Base-by-base conservation (phyloP, 1,140 invertebrate species). In the Drosophila willistoni region DNA sequence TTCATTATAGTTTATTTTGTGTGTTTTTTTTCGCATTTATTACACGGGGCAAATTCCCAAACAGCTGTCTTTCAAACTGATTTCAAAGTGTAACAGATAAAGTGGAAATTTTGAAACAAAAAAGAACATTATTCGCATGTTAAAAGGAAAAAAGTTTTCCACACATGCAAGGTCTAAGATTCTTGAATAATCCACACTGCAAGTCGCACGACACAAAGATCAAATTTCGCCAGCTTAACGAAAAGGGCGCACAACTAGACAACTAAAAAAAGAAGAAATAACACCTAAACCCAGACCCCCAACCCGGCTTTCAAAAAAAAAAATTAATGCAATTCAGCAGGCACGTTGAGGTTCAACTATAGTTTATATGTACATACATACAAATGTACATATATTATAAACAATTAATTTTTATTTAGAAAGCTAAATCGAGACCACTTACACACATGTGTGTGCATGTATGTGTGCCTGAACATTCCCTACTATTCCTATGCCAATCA, bases 381-480 rank as follows among this genome's bases (percentile, higher is more conserved):
- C 54, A 44, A 29, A 65, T 22, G 17, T 19, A 79, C 71, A 86
- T 85, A 79, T 73, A 86, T 85, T 86, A 73, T 87, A 87, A 83
- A 83, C 83, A 87, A 87, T 87, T 89, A 69, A 80, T 87, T 73
- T 89, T 87, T 87, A 80, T 87, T 89, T 89, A 73, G 79, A 87
- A 87, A 83, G 76, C 79, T 61, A 73, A 60, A 70, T 68, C 68
- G 74, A 39, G 22, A 59, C 56, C 17, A 67, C 68, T 19, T 42
- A 61, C 34, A 9, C 61, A 25, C 34, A 36, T 54, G 59, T 29
- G 47, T 44, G 17, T 33, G n/a, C n/a, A 33, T 13, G 25, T 51
- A 0, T 10, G 25, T 51, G 10, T 14, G 14, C 33, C 33, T 68
- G 34, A 51, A 51, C 44, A 51, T 22, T 22, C 64, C 57, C 33